These are phyloP conservation scores for Galeruca laticollis DNA, from an alignment of 2,888 invertebrate genomes.

Conservation along the genomic window DNA sequence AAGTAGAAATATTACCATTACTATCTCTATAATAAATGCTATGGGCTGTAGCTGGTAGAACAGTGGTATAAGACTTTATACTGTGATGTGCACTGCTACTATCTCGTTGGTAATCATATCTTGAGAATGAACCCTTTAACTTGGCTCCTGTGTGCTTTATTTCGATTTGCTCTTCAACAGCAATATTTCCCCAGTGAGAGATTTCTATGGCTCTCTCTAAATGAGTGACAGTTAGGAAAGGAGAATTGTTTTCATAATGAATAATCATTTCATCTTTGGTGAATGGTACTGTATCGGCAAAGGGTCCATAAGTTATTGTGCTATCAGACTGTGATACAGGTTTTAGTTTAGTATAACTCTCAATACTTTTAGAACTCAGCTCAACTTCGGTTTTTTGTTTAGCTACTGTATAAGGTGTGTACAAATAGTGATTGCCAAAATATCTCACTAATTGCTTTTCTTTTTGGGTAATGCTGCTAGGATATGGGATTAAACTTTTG, in stretches of 20 bases:
- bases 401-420: constrained; percentile 83
- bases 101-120: constrained; percentile 97
- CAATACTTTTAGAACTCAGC: constrained; percentile 80
- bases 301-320: constrained; percentile 91
- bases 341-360: constrained; percentile 84
- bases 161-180: constrained; percentile 94
- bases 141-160: constrained; percentile 93
- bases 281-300: constrained; percentile 77
- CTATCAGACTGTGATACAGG: constrained; percentile 84
- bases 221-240: constrained; percentile 93
- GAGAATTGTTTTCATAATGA: constrained; percentile 96
- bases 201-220: constrained; percentile 87
- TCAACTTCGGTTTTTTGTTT: constrained; percentile 85
- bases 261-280: constrained; percentile 75
- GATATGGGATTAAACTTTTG: constrained; percentile 85
- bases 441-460: constrained; percentile 95
- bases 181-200: constrained; percentile 99
- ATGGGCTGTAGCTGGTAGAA: constrained; percentile 87
- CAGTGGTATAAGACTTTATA: constrained; percentile 91
- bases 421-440: constrained; percentile 85
- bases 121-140: constrained; percentile 94
- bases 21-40: constrained; percentile 98
- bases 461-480: constrained; percentile 88
- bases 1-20: constrained; percentile 99
- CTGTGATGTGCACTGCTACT: constrained; percentile 89